These are phyloP conservation scores for Busseola fusca DNA, from an alignment of 2,888 invertebrate genomes.

Conservation along the genomic window DNA sequence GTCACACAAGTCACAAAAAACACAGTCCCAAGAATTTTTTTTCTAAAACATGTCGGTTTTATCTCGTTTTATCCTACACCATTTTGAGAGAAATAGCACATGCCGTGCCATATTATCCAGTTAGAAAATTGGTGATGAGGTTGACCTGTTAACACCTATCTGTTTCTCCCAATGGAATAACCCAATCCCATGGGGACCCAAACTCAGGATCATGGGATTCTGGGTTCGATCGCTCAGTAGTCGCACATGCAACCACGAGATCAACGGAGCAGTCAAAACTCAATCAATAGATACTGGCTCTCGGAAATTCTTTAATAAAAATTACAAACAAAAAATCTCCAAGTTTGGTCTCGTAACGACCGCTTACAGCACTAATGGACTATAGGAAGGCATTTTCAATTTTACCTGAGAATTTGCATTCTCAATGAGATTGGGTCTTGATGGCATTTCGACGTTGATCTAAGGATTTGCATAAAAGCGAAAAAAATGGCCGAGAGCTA, in stretches of 20 bases:
- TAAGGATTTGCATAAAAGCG: constrained; percentile 73
- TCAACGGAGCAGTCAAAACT: not conserved
- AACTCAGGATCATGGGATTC: not conserved
- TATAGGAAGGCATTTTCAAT: constrained; percentile 80
- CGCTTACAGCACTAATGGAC: constrained; percentile 69
- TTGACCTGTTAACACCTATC: not conserved
- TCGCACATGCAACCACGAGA: not conserved
- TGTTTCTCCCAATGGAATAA: not conserved
- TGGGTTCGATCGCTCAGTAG: not conserved
- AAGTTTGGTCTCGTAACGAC: constrained; percentile 52
- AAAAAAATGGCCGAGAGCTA: constrained; percentile 33
- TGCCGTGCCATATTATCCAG: not conserved
- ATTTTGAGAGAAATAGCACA: not conserved
- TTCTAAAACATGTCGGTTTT: not conserved
- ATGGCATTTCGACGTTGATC: constrained; percentile 69
- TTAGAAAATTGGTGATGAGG: not conserved
- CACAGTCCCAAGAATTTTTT: not conserved
- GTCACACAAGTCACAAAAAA: no score
- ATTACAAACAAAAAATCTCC: constrained; percentile 59
- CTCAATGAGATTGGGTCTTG: constrained; percentile 77
- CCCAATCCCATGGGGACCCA: not conserved
- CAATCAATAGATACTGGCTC: constrained; percentile 27
- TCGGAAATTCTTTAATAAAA: constrained; percentile 60
- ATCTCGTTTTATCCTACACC: not conserved
- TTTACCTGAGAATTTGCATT: constrained; percentile 82